Conservation (phyloP, 1,140 invertebrate genomes). For the Babylonia areolata region DNA sequence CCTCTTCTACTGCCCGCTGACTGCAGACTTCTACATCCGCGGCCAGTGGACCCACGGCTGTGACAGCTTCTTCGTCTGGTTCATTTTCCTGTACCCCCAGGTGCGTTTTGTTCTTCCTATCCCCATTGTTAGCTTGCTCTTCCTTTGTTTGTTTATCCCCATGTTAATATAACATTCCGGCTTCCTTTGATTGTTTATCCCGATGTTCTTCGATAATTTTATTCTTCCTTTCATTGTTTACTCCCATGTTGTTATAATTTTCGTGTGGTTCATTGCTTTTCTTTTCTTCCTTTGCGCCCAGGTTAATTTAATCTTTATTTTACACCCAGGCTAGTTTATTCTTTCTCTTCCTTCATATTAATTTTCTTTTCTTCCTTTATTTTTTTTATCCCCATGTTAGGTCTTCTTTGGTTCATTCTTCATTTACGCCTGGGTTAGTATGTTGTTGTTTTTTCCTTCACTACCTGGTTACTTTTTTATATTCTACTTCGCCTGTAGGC, state of each 20-base stretch:
- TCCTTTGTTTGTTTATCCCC: neutral
- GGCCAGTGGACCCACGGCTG: conserved; percentile 49
- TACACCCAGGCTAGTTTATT: neutral
- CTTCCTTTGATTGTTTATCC: neutral
- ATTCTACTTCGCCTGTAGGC: too few species aligned
- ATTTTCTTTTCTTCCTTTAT: neutral
- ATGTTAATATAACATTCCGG: neutral
- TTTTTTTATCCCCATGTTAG: neutral
- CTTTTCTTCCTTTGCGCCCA: neutral
- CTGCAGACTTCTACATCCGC: conserved; percentile 49
- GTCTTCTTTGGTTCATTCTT: conserved; percentile 51
- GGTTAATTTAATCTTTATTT: neutral
- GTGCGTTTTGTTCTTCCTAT: conserved; percentile 33
- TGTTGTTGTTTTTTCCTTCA: neutral
- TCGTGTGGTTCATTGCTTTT: neutral
- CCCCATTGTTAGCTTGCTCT: conserved; percentile 7
- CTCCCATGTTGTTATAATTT: neutral
- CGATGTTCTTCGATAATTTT: neutral
- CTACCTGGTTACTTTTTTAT: neutral
- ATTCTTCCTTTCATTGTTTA: neutral
- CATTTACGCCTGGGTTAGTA: conserved; percentile 36
- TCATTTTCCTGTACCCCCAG: conserved; percentile 48
- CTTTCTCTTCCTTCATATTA: neutral
- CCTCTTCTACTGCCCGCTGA: conserved; percentile 52
- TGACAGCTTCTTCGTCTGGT: conserved; percentile 52